Evolutionary conservation across 2,113 vertebrate genomes (phyloP).

Genomic region (Cololabis saira): DNA sequence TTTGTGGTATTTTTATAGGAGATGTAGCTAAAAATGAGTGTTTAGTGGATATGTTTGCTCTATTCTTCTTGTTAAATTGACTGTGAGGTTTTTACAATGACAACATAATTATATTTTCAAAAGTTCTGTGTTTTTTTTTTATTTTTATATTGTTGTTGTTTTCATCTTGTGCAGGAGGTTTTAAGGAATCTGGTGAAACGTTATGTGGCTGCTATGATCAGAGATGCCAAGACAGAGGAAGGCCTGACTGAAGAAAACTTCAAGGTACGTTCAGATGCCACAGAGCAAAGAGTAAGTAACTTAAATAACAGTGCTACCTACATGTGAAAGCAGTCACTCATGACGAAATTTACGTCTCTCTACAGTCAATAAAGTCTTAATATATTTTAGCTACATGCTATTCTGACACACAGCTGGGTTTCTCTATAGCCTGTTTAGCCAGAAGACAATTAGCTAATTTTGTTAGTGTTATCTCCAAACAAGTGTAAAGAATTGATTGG

Average conservation of each 20-base stretch:
- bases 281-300: not conserved
- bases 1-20: constrained; percentile 2
- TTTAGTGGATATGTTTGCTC: not conserved
- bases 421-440: not conserved
- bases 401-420: not conserved
- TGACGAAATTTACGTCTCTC: no score
- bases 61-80: constrained; percentile 1
- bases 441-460: not conserved
- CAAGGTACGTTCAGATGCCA: constrained; percentile 82
- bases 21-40: not conserved
- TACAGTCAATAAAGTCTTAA: no score
- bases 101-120: not conserved
- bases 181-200: constrained; percentile 97
- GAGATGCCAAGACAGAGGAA: constrained; percentile 98
- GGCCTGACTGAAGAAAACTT: constrained; percentile 99
- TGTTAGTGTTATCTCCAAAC: no score
- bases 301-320: no score
- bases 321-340: no score
- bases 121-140: constrained; percentile 1
- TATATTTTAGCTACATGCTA: not conserved
- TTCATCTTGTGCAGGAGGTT: constrained; percentile 86
- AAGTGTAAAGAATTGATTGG: no score
- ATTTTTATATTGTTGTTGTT: no score
- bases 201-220: constrained; percentile 98
- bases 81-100: constrained; percentile 9